Base-by-base conservation (phyloP, 2,797 vertebrate genomes). In the Lophotriccus pileatus region DNA sequence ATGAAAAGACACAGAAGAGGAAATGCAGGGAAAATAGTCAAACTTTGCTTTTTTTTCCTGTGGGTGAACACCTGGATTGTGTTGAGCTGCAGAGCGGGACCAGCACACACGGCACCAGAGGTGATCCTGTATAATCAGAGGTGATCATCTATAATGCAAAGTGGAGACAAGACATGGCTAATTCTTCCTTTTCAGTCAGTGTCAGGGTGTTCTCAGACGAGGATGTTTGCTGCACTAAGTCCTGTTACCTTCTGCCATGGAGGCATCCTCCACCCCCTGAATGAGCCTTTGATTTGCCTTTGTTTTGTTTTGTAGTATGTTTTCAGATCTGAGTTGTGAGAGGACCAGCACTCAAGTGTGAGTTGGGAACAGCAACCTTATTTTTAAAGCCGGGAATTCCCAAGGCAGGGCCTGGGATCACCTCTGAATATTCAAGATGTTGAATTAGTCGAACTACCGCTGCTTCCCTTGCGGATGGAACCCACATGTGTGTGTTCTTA, bases 71-170 rank as follows among this genome's bases (percentile, higher is more conserved):
- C 83, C 80, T 87, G 78, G 75, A 15, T 15, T 36, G 49, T 2
- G 2, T 46, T 18, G 39, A n/a, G 63, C 52, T 32, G 70, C 79
- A 12, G 36, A 28, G 83, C 0, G 0, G 85, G 69, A 69, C 24
- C 0, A 0, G 67, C 76, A 52, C 68, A n/a, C 47, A 4, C 0
- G 0, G 53, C 85, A 68, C 60, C 43, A 43, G 70, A 25, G 47
- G 46, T 37, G 83, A 78, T 84, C 62, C 56, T 52, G 0, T 52
- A 1, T n/a, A 47, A 34, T 37, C 1, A 0, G 43, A 74, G 50
- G 36, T 62, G 43, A 39, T 88, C 13, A 2, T 34, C 14, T 36
- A 4, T 85, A 56, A 30, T 37, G 50, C 46, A 28, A 18, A 56
- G 21, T 28, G n/a, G 53, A 78, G 50, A 21, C 46, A n/a, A 39